Evolutionary conservation across 2,888 invertebrate genomes (phyloP).

Genomic region (Drosophila meridionalis): DNA sequence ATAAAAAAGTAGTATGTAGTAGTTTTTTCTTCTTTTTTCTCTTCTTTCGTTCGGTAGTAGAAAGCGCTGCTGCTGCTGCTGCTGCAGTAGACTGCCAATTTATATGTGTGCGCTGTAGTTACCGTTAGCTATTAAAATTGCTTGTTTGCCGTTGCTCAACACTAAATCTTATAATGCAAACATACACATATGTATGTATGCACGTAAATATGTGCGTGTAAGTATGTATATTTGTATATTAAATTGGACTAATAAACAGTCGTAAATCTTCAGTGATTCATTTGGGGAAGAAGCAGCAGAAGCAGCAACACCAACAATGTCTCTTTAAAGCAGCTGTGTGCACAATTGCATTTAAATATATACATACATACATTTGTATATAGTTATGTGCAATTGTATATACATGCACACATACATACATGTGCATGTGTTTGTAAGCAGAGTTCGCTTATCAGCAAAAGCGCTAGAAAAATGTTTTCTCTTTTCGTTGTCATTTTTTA

Average conservation of each 20-base stretch:
- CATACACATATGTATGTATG: not conserved
- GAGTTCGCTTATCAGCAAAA: constrained; percentile 70
- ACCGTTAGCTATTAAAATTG: constrained; percentile 32
- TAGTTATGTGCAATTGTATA: constrained; percentile 4
- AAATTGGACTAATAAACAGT: constrained; percentile 42
- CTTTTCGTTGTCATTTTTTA: constrained; percentile 69
- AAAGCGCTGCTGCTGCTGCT: constrained; percentile 29
- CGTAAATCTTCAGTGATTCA: constrained; percentile 55
- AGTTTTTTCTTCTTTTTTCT: constrained; percentile 29
- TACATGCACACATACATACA: not conserved
- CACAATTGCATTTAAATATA: constrained; percentile 34
- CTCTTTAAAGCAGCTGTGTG: constrained; percentile 47
- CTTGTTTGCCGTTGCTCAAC: constrained; percentile 19
- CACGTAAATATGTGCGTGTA: not conserved
- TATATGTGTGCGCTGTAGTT: constrained; percentile 10
- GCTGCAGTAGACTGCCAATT: constrained; percentile 34
- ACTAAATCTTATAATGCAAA: constrained; percentile 7
- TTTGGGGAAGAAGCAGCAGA: constrained; percentile 18
- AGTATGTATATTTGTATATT: constrained; percentile 4
- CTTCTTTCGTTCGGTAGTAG: constrained; percentile 34
- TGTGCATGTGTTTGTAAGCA: constrained; percentile 21
- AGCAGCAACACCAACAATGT: not conserved
- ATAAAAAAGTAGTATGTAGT: constrained; percentile 52
- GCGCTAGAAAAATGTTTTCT: constrained; percentile 67
- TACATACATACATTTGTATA: not conserved